These are phyloP conservation scores for Leiothrix lutea DNA, from an alignment of 2,113 vertebrate species.

Conservation along the genomic window DNA sequence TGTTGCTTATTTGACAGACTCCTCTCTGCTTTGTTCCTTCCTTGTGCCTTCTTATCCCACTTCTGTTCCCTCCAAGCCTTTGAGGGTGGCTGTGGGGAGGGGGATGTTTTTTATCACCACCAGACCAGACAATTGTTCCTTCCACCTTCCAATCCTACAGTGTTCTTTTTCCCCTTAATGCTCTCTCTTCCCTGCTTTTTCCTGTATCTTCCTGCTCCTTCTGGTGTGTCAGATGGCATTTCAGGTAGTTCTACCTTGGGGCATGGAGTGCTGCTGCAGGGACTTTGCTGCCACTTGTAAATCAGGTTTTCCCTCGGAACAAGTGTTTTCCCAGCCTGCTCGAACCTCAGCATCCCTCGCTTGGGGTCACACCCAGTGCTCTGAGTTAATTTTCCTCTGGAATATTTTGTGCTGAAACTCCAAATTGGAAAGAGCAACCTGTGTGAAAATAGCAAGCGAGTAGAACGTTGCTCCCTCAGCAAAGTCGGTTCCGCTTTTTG, in stretches of 20 bases:
- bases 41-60: neutral
- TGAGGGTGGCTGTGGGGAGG: neutral
- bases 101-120: neutral
- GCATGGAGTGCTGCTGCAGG: neutral
- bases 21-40: slow-evolving; percentile 2
- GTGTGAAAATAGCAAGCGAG: slow-evolving; percentile 26
- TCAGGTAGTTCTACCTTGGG: neutral
- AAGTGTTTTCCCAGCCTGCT: neutral
- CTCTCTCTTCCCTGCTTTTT: neutral
- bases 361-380: neutral
- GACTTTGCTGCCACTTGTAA: neutral
- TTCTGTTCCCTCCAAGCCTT: neutral
- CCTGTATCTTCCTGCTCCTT: slow-evolving; percentile 7
- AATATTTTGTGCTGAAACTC: neutral
- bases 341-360: neutral
- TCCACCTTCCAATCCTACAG: neutral
- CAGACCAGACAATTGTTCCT: neutral
- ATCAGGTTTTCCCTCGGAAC: neutral
- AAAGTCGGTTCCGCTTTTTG: slow-evolving; percentile 55
- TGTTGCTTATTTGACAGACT: slow-evolving; percentile 44
- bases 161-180: neutral
- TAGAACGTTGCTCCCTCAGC: slow-evolving; percentile 18
- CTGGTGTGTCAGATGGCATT: neutral
- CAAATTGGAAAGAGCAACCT: slow-evolving; percentile 42
- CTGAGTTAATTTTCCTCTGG: neutral